Evolutionary conservation across 2,797 vertebrate genomes (phyloP), one percentile per base, ranked within the genome.

Genomic region (Eleutherodactylus coqui): DNA sequence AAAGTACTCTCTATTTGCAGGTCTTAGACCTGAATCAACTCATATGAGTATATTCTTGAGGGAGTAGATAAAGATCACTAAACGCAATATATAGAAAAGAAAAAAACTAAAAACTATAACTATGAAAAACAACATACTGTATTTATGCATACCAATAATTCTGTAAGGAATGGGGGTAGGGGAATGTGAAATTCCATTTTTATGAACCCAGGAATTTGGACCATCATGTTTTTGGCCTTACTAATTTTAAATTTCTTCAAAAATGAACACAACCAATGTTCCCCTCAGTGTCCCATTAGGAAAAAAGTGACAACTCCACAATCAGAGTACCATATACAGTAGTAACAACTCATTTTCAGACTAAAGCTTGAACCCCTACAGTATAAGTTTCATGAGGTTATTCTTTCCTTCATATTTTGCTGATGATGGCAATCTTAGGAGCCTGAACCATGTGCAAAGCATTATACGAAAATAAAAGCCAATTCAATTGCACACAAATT

Each of bases 401-500:
- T 34, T n/a, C n/a, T 82, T 87, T 53, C 19, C 6, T 34, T 51
- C 0, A 24, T 27, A 78, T 24, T 45, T 2, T 77, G 75, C 62
- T 88, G 82, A 5, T 58, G 79, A 88, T 73, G 62, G 64, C 78
- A 32, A 45, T 27, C 82, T 29, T 17, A 5, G 8, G 64, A 49
- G 38, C 16, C 8, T 0, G 0, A 13, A 45, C 43, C 73, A 80
- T 90, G 81, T 85, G 62, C 79, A 7, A 51, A 67, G 38, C 29
- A 70, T 38, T 47, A 27, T 75, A 49, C 32, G 80, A 73, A 79
- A 36, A 69, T 73, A 77, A 85, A 82, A 4, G 58, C 32, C 75
- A 5, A 34, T 87, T 86, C 73, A 79, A 64, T 82, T 14, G 47
- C 73, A 0, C 87, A 85, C 34, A 87, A 36, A 10, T 60, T 86